A percentile compares a stretch with the other conserved stretches of the same genome.
Evolutionary conservation across 2,888 invertebrate genomes (phyloP).

Genomic region (Acronicta psi): DNA sequence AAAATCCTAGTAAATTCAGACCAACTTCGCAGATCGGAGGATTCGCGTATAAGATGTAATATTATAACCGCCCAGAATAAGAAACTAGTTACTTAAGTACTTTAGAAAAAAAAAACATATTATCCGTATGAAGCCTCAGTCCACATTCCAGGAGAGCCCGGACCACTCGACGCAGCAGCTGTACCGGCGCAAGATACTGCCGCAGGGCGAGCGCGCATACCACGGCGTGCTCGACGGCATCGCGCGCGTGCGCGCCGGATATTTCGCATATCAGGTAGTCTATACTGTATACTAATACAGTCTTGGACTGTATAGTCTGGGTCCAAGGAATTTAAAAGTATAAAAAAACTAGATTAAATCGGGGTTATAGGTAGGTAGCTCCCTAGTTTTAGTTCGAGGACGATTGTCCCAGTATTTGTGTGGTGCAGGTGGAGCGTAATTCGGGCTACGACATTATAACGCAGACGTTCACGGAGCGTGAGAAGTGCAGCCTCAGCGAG

Average conservation of each 20-base stretch:
- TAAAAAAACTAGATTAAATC: too few relatives aligned
- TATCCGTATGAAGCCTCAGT: too few relatives aligned
- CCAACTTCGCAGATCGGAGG: too few relatives aligned
- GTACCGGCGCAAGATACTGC: slow-evolving; percentile 87
- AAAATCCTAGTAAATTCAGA: too few relatives aligned
- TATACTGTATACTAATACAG: too few relatives aligned
- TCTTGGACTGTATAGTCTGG: too few relatives aligned
- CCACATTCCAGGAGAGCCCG: slow-evolving; percentile 86
- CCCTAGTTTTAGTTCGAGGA: background rate
- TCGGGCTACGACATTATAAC: slow-evolving; percentile 90
- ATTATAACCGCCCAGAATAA: too few relatives aligned
- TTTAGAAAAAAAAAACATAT: too few relatives aligned
- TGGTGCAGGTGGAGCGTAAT: slow-evolving; percentile 84
- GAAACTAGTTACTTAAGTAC: too few relatives aligned
- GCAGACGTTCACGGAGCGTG: slow-evolving; percentile 89
- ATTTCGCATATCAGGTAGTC: slow-evolving; percentile 89
- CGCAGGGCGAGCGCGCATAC: slow-evolving; percentile 87
- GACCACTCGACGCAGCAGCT: slow-evolving; percentile 86
- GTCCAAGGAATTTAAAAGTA: too few relatives aligned
- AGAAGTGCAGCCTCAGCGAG: slow-evolving; percentile 90
- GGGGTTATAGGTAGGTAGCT: too few relatives aligned
- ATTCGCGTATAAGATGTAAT: too few relatives aligned
- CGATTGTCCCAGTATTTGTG: background rate
- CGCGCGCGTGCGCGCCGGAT: slow-evolving; percentile 84
- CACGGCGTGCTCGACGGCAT: slow-evolving; percentile 87